Evolutionary conservation across 2,797 vertebrate genomes (phyloP).

Genomic region (Oryzias dopingdopingensis): DNA sequence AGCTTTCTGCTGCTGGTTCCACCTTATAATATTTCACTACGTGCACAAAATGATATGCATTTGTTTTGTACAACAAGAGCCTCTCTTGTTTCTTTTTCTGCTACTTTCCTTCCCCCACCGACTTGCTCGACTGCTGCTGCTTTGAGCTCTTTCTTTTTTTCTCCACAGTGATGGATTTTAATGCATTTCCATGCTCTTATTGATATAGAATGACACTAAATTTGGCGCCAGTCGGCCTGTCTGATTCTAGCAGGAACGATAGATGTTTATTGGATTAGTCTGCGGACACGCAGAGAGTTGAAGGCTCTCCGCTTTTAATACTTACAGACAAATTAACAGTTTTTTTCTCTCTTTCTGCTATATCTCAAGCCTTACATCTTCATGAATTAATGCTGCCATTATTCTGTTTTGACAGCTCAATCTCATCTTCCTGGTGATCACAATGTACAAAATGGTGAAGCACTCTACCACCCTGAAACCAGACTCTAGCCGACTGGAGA

Average conservation of each 20-base stretch:
- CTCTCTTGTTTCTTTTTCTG: conserved; percentile 65
- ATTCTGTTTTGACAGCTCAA: conserved; percentile 93
- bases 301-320: conserved; percentile 75
- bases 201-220: conserved; percentile 83
- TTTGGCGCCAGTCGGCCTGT: conserved; percentile 79
- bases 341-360: conserved; percentile 40
- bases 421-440: conserved; percentile 99
- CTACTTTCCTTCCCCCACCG: conserved; percentile 59
- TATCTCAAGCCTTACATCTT: conserved; percentile 56
- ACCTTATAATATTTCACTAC: conserved; percentile 70
- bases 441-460: conserved; percentile 99
- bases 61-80: conserved; percentile 70
- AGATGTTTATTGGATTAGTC: conserved; percentile 81
- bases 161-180: conserved; percentile 73
- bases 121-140: conserved; percentile 49
- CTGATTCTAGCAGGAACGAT: conserved; percentile 71
- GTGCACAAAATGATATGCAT: conserved; percentile 67
- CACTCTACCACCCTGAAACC: conserved; percentile 99
- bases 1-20: conserved; percentile 58
- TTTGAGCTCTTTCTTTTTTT: conserved; percentile 34
- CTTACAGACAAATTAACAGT: conserved; percentile 67
- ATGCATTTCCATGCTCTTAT: conserved; percentile 80
- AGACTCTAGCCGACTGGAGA: conserved; percentile 99
- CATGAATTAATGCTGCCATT: conserved; percentile 65
- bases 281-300: conserved; percentile 69